A percentile compares a stretch with the other conserved stretches of the same genome.
Conservation (phyloP, 2,797 vertebrate species). For the Enteromius fasciolatus region DNA sequence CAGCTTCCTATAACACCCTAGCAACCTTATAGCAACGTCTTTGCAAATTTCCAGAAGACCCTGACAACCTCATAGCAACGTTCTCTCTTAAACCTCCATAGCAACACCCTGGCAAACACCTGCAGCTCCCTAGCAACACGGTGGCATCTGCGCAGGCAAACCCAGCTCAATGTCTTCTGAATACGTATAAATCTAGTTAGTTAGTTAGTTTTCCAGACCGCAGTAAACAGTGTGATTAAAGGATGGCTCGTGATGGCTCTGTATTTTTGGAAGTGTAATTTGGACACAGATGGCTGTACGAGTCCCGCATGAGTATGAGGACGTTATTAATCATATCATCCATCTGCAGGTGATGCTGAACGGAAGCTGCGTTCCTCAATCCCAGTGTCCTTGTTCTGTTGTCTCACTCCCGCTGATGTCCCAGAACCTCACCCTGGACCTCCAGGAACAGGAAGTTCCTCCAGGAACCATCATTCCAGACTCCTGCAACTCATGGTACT, state of each 20-base stretch:
- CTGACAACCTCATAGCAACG: background rate
- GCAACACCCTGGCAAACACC: background rate
- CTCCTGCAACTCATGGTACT: conserved; percentile 86
- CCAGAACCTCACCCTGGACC: conserved; percentile 71
- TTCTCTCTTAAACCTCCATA: background rate
- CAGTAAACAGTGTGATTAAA: background rate
- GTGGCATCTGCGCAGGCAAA: background rate
- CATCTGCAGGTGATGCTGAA: conserved; percentile 76
- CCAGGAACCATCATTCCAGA: conserved; percentile 73
- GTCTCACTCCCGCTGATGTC: conserved; percentile 64
- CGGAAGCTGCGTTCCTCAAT: conserved; percentile 71
- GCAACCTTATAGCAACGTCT: background rate
- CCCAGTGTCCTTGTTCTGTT: conserved; percentile 79
- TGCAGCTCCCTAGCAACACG: background rate
- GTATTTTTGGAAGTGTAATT: background rate
- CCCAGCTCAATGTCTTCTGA: background rate
- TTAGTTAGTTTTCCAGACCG: background rate
- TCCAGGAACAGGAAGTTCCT: conserved; percentile 63
- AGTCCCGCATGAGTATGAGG: background rate
- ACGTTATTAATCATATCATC: background rate
- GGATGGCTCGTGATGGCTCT: background rate
- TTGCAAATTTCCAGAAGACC: background rate
- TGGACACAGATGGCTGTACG: background rate
- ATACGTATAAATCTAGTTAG: background rate
- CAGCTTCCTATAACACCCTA: background rate